Evolutionary conservation across 2,888 invertebrate species (phyloP).

Genomic region (Strigamia maritima): DNA sequence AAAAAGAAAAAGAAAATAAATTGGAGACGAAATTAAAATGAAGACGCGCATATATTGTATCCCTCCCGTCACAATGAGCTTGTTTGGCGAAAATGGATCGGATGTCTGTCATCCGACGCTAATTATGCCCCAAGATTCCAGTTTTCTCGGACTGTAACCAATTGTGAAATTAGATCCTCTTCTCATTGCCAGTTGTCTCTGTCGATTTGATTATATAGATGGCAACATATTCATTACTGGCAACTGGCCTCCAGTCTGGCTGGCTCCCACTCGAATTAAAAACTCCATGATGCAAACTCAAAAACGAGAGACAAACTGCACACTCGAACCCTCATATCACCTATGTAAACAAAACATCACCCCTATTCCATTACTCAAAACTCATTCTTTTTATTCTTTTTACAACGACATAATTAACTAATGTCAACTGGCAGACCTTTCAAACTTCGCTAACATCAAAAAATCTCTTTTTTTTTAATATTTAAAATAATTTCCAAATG

Average conservation of each 20-base stretch:
- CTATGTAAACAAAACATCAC: not conserved
- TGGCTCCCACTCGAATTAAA: not conserved
- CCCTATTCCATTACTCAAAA: not conserved
- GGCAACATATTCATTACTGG: not conserved
- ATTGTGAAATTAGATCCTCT: conserved; percentile 4
- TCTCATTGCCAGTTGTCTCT: conserved; percentile 4
- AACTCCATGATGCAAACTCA: not conserved
- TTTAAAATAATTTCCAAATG: no score
- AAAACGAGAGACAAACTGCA: not conserved
- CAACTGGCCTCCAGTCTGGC: not conserved
- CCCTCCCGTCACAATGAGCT: not conserved
- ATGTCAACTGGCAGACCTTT: no score
- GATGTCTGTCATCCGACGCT: not conserved
- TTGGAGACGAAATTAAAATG: not conserved
- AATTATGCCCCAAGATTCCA: conserved; percentile 4
- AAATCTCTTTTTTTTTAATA: no score
- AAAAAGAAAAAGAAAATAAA: not conserved
- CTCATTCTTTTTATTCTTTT: not conserved
- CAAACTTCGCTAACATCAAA: no score
- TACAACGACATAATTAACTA: no score
- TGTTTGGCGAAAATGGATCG: not conserved
- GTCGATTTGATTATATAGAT: not conserved
- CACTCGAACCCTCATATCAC: not conserved
- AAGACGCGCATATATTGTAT: not conserved
- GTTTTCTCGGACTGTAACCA: not conserved